phyloP scores from a whole-genome alignment of 2,888 invertebrate genomes.

The Idaea biselata region DNA sequence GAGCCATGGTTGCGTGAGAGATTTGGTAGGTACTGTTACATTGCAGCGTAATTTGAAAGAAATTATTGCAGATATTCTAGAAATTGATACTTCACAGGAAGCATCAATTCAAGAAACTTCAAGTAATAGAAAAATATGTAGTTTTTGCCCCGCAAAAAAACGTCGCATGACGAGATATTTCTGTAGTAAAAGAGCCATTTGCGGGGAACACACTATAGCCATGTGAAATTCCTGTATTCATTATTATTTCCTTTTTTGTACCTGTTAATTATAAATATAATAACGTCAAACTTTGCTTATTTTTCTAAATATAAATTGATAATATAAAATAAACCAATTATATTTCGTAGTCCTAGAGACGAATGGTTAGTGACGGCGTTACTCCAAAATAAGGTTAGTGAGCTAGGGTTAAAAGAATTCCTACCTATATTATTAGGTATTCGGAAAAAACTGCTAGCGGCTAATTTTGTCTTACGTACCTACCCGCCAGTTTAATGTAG shows the following conservation, averaged over 20 bases:
- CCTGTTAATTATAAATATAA: slow-evolving; percentile 3
- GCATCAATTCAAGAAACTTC: slow-evolving; percentile 19
- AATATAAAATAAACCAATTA: slow-evolving; percentile 8
- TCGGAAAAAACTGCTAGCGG: too few species aligned
- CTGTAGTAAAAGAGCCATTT: slow-evolving; percentile 20
- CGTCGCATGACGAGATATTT: slow-evolving; percentile 9
- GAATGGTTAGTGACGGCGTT: slow-evolving; percentile 9
- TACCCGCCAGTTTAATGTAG: too few species aligned
- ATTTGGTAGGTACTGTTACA: slow-evolving; percentile 19
- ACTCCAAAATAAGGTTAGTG: slow-evolving; percentile 9
- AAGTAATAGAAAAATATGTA: slow-evolving; percentile 20
- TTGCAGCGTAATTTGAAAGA: slow-evolving; percentile 19
- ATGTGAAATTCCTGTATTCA: slow-evolving; percentile 16
- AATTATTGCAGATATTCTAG: slow-evolving; percentile 17
- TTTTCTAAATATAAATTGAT: slow-evolving; percentile 12
- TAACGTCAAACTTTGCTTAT: slow-evolving; percentile 10
- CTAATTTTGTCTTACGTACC: too few species aligned
- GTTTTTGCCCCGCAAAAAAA: slow-evolving; percentile 22
- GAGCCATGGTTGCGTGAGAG: slow-evolving; percentile 22
- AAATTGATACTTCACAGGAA: slow-evolving; percentile 17
- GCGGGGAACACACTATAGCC: slow-evolving; percentile 17
- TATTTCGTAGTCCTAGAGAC: slow-evolving; percentile 5
- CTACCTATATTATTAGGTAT: too few species aligned
- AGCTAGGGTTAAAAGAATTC: slow-evolving; percentile 5
- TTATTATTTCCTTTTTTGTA: slow-evolving; percentile 5